Conservation (phyloP, 2,113 vertebrate genomes). For the Aramus guarauna region DNA sequence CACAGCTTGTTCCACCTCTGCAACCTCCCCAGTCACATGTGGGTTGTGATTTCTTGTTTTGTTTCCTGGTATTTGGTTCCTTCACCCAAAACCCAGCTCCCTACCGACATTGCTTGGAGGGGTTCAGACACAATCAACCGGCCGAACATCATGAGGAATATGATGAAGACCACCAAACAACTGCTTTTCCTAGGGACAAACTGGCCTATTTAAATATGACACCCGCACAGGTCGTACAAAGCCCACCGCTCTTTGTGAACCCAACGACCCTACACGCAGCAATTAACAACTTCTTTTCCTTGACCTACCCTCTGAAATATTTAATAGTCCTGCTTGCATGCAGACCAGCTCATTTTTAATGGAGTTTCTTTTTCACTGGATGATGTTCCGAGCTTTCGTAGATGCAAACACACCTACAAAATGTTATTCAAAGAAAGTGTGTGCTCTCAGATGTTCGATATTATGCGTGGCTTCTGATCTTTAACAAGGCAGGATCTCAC, state of each 20-base stretch:
- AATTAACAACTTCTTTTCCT: neutral
- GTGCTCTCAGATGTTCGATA: neutral
- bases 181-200: neutral
- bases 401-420: neutral
- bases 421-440: neutral
- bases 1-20: accelerated
- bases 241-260: neutral
- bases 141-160: neutral
- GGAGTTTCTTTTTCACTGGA: neutral
- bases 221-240: neutral
- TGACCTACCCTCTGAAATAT: neutral
- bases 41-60: no score
- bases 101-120: neutral
- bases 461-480: neutral
- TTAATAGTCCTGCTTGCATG: no score
- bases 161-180: neutral
- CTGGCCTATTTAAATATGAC: neutral
- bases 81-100: neutral
- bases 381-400: neutral
- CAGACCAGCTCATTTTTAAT: neutral
- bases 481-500: neutral
- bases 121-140: accelerated
- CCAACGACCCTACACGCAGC: neutral
- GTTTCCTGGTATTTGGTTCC: neutral
- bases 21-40: neutral